Evolutionary conservation across 1,140 invertebrate species (phyloP), one percentile per base, ranked within the genome.

Genomic region (Drosophila parvula): DNA sequence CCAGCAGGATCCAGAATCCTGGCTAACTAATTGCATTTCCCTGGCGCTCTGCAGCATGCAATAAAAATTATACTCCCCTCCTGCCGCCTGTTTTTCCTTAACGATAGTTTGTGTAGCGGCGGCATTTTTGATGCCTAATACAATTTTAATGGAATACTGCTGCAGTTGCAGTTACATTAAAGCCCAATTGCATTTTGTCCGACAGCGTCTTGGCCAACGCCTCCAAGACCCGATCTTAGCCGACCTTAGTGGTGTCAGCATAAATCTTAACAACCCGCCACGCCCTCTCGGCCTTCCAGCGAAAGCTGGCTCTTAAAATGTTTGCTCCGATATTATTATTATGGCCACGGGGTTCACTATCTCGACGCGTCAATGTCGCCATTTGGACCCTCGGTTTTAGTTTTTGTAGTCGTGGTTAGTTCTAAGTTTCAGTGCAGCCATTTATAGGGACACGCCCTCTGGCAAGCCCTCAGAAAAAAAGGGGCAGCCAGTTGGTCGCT

Each of bases 61-160:
- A 71, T 77, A 73, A 67, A 79, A 79, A 74, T 79, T 47, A 65
- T 36, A 41, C 40, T 44, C 3, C 22, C n/a, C 10, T 16, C 1
- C n/a, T 28, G 27, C 4, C 14, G 5, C 28, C 14, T 30, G 27
- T 58, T 2, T 41, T 47, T 18, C 32, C 38, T 43, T 57, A 71
- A 68, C 62, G 61, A 63, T 65, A 48, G 56, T 55, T 80, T 71
- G 41, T 78, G 47, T 32, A 65, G 36, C 53, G 44, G 43, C 47
- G 38, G 44, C 77, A 81, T 81, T 69, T 53, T 77, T 36, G 60
- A 45, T 53, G 79, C 41, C 57, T 69, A 60, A 70, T 71, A 76
- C 43, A 76, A 84, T 83, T 83, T 79, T 88, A 85, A 85, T 88
- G 75, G 64, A 86, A 76, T 71, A 44, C 70, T 85, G 81, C 70